Evolutionary conservation across 2,113 vertebrate genomes (phyloP), one percentile per base, ranked within the genome.

Genomic region (Origma solitaria): DNA sequence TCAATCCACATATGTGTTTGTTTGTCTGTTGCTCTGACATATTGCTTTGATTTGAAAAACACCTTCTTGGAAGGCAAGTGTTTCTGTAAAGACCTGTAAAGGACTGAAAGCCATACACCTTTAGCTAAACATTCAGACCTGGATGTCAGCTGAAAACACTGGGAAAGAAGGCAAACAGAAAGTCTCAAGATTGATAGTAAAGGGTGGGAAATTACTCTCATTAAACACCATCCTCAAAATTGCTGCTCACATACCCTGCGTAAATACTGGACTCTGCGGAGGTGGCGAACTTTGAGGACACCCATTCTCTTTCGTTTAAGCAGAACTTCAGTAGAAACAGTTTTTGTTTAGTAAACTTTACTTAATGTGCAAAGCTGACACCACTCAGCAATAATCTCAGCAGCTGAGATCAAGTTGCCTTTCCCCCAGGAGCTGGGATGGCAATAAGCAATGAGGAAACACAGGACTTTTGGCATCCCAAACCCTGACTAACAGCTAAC

Each of bases 61-160:
- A 47, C 50, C 27, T 38, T 83, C 37, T 2, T 20, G 60, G 76
- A 94, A 42, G 28, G 60, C 76, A 92, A 90, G 42, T 44, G 75
- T 85, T 89, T 45, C 64, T 93, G 71, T 75, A 45, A 70, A 91
- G 21, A 24, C 20, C 58, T 77, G 42, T 49, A 75, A 78, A 85
- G 19, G 38, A n/a, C 42, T 37, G 19, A 88, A 72, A 90, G 80
- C 5, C 57, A 49, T 23, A 53, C 25, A 28, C 8, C 23, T 72
- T 68, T 57, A 56, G 5, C 27, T 68, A 38, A 80, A 80, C 6
- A 19, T 31, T 57, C 51, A 86, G 35, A 76, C 51, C 25, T 18
- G 65, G 33, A 87, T 47, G 60, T 83, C 62, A 28, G 82, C 70
- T 94, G 87, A 95, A 91, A 86, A 70, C 79, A 68, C 12, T 83